phyloP scores from a whole-genome alignment of 64 coral and sea anemone species.

The Montipora capricornis region DNA sequence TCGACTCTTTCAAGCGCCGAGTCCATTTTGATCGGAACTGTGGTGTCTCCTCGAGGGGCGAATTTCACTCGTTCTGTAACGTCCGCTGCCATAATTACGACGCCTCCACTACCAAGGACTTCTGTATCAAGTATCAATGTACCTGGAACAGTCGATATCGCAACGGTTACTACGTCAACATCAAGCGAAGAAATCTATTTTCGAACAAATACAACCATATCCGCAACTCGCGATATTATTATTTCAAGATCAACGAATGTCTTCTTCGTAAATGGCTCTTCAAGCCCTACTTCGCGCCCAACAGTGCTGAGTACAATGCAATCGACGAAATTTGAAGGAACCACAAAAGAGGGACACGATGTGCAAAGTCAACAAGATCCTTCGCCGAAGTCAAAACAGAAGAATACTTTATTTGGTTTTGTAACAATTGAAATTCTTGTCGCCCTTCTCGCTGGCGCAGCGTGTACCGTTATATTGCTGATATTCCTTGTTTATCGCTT shows the following conservation, averaged over 20 bases:
- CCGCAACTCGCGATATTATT: neutral
- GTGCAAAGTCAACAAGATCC: constrained; percentile 31
- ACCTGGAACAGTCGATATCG: neutral
- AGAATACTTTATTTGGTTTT: constrained; percentile 78
- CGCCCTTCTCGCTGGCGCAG: constrained; percentile 80
- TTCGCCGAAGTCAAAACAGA: constrained; percentile 32
- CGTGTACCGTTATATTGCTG: constrained; percentile 75
- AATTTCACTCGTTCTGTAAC: neutral
- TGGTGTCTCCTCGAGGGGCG: neutral
- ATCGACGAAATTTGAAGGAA: neutral
- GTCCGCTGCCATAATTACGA: neutral
- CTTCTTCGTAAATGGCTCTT: neutral
- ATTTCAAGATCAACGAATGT: no score
- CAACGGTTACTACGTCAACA: neutral
- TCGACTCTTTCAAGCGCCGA: neutral
- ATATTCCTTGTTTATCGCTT: constrained; percentile 88
- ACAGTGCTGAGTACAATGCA: neutral
- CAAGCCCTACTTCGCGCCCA: neutral
- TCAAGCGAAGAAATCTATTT: neutral
- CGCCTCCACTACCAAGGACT: neutral
- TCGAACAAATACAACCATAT: neutral
- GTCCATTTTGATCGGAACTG: neutral
- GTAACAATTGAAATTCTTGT: constrained; percentile 93
- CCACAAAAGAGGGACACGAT: neutral
- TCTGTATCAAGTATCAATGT: neutral